Evolutionary conservation across 2,888 invertebrate species (phyloP), one percentile per base, ranked within the genome.

Genomic region (Girardia tigrina): DNA sequence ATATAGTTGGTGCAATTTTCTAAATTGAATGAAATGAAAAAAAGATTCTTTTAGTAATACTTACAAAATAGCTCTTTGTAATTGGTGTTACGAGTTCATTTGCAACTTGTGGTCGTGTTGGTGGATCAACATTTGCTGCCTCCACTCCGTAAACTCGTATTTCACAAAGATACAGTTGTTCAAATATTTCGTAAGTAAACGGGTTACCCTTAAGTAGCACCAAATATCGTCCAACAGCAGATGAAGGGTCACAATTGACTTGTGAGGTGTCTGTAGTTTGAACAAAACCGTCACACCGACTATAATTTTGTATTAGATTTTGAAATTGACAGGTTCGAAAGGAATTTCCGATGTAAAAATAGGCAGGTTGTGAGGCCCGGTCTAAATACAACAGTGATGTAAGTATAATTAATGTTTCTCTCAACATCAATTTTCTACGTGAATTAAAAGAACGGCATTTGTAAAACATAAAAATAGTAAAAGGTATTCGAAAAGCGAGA

Each of bases 311-410:
- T 2, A 56, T 56, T 56, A 56, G 23, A 12, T 2, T 16, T 56
- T 56, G 56, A 56, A 56, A 56, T 56, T n/a, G 4, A n/a, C 56
- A 56, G n/a, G 8, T 23, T 56, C 23, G 56, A 56, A 56, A 56
- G 6, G n/a, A n/a, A 56, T 56, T 56, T 56, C 56, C 56, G n/a
- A 56, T 56, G n/a, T 56, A 56, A n/a, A 56, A 56, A 8, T 56
- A 20, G n/a, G 56, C 56, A 20, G 4, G 56, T 12, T 4, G 4
- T 56, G 56, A 20, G 4, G 56, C 56, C 4, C 56, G 4, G 23
- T 56, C 56, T 56, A n/a, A n/a, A n/a, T n/a, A n/a, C n/a, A n/a
- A n/a, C n/a, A n/a, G n/a, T n/a, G n/a, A n/a, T n/a, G n/a, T n/a
- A n/a, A n/a, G n/a, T n/a, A n/a, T n/a, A n/a, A n/a, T n/a, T n/a